Conservation (phyloP, 2,888 invertebrate genomes). For the Emmelina monodactyla region DNA sequence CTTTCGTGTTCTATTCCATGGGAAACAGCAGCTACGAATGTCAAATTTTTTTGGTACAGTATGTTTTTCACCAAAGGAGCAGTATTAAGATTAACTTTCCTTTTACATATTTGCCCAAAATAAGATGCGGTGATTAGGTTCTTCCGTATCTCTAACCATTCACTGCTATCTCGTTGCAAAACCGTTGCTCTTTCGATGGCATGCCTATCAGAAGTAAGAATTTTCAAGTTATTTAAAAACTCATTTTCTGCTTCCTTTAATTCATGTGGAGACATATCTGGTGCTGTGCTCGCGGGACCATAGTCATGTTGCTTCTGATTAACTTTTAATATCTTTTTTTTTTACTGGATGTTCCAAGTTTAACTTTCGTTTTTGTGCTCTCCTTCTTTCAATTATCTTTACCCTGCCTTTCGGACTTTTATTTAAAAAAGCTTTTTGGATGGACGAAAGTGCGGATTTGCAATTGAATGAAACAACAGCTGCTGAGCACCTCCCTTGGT, state of each 20-base stretch:
- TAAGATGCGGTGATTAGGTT: no score
- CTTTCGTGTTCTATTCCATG: no score
- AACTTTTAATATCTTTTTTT: constrained; percentile 6
- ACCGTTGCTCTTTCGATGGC: constrained; percentile 12
- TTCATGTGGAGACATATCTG: constrained; percentile 12
- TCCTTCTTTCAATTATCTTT: constrained; percentile 11
- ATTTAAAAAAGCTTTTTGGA: constrained; percentile 14
- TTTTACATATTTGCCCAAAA: constrained; percentile 14
- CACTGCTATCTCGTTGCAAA: no score
- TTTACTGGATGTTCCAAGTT: constrained; percentile 11
- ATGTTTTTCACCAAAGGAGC: no score
- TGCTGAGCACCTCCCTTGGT: constrained; percentile 20
- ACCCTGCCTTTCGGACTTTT: constrained; percentile 8
- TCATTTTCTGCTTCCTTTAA: constrained; percentile 10
- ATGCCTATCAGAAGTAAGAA: constrained; percentile 10
- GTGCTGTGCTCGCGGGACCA: constrained; percentile 12
- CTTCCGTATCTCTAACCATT: no score
- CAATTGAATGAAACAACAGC: constrained; percentile 22
- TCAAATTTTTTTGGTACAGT: no score
- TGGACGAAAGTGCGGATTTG: constrained; percentile 9
- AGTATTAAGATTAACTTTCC: constrained; percentile 6
- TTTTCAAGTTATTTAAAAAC: constrained; percentile 13
- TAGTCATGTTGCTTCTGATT: constrained; percentile 13
- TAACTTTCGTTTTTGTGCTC: constrained; percentile 14
- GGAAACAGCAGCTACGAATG: no score